Base-by-base conservation (phyloP, 1,140 invertebrate species). In the Dendroctonus valens region DNA sequence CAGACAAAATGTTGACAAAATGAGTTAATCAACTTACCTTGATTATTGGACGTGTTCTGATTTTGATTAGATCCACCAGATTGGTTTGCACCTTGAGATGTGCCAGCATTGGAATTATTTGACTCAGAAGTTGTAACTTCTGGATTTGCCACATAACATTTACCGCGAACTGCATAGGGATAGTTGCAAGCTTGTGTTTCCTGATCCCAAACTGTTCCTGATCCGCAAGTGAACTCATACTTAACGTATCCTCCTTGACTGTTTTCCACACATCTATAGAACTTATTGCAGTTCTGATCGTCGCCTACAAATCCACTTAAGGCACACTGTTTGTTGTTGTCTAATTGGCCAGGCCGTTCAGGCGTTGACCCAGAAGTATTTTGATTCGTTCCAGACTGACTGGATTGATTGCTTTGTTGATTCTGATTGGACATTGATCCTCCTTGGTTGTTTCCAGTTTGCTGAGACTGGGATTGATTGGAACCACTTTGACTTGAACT, bases 241-340 rank as follows among this genome's bases (percentile, higher is more conserved):
- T 78, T 82, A 37, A 74, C 81, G 41, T 80, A 83, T 2, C 76
- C 79, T 15, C 79, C 81, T 40, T 79, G 71, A 0, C 82, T 82
- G 59, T 84, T 76, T 50, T 80, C 73, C 0, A 88, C 84, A 74
- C 88, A 90, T 77, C 89, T 84, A 73, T 91, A 91, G 76, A 92
- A 92, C 76, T 89, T 89, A 67, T 81, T 85, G 73, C 91, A 93
- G 73, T 92, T 83, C 69, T 82, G 78, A 48, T 79, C 81, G 79
- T 91, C 85, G 40, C 83, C 83, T 68, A 87, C 80, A 78, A 89
- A 91, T 70, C 89, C 90, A 79, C 89, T 86, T 58, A 74, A 59
- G 51, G 51, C 72, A 70, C 85, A 86, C 41, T 64, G 55, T 14
- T 51, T 52, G 46, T 49, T 59, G 42, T 70, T 64, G 12, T n/a